Percentiles rank a stretch among this genome's conserved stretches.
phyloP scores from a whole-genome alignment of 2,797 vertebrate species.

The Spinus pinus region DNA sequence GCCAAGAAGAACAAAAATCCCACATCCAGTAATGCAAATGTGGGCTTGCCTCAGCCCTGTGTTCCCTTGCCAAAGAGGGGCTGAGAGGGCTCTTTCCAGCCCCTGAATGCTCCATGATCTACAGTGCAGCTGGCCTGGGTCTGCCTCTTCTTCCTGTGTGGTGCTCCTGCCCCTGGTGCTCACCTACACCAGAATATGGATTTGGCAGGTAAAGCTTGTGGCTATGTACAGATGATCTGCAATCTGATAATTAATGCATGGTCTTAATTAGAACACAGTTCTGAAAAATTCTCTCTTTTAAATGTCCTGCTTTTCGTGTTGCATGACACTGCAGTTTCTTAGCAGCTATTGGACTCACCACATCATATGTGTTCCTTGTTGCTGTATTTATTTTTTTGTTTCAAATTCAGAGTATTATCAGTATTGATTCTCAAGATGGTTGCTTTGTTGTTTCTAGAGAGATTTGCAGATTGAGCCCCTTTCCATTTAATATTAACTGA shows the following conservation, averaged over 20 bases:
- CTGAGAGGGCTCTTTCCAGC: background rate
- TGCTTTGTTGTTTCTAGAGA: background rate
- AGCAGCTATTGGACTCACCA: background rate
- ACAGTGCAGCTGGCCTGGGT: background rate
- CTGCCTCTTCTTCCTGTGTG: background rate
- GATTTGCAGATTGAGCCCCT: background rate
- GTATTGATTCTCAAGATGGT: background rate
- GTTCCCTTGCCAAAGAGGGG: background rate
- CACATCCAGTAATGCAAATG: background rate
- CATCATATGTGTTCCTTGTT: background rate
- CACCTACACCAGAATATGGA: background rate
- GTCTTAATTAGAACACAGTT: background rate
- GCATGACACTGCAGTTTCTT: background rate
- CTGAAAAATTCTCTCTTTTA: background rate
- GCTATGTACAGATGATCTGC: background rate
- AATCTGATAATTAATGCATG: background rate
- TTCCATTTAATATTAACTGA: slow-evolving; percentile 15
- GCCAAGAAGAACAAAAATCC: background rate
- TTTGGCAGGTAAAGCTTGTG: background rate
- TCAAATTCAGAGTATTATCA: background rate
- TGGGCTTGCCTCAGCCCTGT: background rate
- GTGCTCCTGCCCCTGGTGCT: accelerated
- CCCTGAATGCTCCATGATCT: background rate
- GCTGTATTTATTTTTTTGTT: background rate
- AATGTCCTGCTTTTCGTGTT: background rate